Conservation (phyloP, 1,140 invertebrate genomes). For the Habropoda laboriosa region DNA sequence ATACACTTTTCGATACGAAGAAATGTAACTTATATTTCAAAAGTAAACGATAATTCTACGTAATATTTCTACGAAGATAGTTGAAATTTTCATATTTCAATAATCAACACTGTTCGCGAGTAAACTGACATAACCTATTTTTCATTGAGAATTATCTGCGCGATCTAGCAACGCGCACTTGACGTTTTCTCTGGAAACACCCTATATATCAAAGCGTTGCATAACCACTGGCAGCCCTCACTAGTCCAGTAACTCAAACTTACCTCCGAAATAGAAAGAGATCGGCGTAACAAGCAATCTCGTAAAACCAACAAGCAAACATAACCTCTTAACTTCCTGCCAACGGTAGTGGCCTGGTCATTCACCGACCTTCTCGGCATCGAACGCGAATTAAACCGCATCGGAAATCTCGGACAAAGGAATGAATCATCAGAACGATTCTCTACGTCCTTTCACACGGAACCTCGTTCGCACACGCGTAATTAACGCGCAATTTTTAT, state of each 20-base stretch:
- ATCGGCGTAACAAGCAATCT: neutral
- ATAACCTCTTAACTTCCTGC: neutral
- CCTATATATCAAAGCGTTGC: no score
- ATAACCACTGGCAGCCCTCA: no score
- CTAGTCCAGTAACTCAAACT: no score
- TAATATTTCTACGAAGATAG: no score
- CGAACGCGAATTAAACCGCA: neutral
- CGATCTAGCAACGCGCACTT: no score
- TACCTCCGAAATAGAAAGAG: neutral
- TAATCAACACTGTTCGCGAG: no score
- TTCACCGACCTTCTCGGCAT: neutral
- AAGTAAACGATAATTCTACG: no score
- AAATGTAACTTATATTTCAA: no score
- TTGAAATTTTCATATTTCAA: no score
- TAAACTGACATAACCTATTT: no score
- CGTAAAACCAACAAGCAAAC: neutral
- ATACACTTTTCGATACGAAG: neutral
- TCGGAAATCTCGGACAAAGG: neutral
- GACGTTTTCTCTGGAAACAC: no score
- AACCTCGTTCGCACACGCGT: neutral
- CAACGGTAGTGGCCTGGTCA: neutral
- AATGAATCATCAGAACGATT: neutral
- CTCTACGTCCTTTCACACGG: neutral
- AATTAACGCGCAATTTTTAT: conserved; percentile 44
- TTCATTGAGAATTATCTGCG: no score